Conservation (phyloP, 2,113 vertebrate genomes). For the Solenodon paradoxus region DNA sequence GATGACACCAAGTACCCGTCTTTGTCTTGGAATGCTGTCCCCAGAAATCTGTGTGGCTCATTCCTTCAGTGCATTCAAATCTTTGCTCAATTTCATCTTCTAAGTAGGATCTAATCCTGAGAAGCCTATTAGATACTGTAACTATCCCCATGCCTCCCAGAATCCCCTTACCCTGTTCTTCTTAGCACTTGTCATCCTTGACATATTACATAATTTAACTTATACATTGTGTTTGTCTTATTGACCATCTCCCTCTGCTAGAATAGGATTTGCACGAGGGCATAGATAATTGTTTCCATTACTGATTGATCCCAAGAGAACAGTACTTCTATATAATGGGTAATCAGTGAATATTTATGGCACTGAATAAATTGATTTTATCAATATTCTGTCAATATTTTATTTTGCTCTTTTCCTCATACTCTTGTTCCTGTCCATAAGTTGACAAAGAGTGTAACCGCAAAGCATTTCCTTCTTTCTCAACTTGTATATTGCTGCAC, state of each 20-base stretch:
- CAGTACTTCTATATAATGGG: neutral
- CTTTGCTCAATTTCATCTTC: neutral
- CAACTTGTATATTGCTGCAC: neutral
- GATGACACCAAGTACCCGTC: too few species aligned
- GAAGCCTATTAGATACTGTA: neutral
- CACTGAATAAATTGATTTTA: neutral
- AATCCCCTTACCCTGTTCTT: neutral
- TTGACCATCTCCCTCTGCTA: neutral
- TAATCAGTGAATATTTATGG: neutral
- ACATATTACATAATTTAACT: neutral
- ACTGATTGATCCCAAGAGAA: neutral
- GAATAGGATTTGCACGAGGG: neutral
- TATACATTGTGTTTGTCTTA: neutral
- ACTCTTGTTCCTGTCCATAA: neutral
- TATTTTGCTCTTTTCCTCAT: neutral
- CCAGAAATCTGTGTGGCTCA: neutral
- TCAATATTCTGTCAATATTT: neutral
- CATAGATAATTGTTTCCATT: neutral
- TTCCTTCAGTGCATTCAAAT: neutral
- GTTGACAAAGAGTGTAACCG: neutral
- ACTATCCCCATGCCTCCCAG: rapidly evolving
- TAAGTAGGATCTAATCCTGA: neutral
- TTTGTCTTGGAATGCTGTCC: neutral
- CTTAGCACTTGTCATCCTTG: neutral
- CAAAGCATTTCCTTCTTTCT: neutral